A percentile compares a stretch with the other conserved stretches of the same genome.
Conservation (phyloP, 2,113 vertebrate species). For the Bucco capensis region DNA sequence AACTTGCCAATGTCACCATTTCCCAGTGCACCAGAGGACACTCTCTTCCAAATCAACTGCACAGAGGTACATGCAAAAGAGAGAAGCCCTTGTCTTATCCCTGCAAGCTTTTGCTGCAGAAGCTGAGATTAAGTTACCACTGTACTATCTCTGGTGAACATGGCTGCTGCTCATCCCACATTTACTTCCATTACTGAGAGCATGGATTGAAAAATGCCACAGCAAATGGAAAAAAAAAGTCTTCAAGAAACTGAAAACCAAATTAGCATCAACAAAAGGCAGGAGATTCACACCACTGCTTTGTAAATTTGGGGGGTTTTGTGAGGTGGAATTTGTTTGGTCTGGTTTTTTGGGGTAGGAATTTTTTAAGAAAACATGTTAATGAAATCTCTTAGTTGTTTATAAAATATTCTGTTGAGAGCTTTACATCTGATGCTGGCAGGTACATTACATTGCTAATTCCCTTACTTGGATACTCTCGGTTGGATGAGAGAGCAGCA, state of each 20-base stretch:
- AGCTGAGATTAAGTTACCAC: neutral
- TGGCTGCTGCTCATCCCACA: neutral
- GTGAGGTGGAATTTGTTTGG: neutral
- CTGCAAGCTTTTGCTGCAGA: neutral
- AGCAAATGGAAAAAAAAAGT: neutral
- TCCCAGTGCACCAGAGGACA: neutral
- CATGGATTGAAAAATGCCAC: neutral
- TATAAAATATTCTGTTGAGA: neutral
- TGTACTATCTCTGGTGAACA: neutral
- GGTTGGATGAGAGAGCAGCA: neutral
- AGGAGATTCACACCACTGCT: neutral
- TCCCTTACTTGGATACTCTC: neutral
- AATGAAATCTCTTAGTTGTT: neutral
- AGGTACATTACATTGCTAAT: neutral
- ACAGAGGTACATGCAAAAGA: neutral
- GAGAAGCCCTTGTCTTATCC: neutral
- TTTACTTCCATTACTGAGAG: neutral
- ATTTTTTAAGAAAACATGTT: neutral
- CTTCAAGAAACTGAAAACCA: neutral
- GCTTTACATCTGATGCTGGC: neutral
- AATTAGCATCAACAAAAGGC: neutral
- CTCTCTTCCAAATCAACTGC: neutral
- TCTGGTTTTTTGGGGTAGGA: no score
- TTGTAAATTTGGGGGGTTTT: neutral
- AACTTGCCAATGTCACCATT: neutral